phyloP scores from a whole-genome alignment of 2,797 vertebrate species.

The Sebastes iracundus region DNA sequence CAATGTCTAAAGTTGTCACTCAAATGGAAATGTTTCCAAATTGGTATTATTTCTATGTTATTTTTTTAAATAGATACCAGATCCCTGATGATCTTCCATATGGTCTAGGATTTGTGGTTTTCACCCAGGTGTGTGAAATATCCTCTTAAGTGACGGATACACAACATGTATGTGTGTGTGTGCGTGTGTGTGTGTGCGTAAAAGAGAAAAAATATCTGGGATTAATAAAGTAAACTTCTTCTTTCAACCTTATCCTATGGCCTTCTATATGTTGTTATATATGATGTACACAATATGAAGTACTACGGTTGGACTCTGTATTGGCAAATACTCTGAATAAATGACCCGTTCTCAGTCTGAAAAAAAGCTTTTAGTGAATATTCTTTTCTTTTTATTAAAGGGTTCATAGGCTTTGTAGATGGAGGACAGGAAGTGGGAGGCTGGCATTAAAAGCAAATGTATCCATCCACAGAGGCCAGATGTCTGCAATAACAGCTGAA shows the following conservation, averaged over 20 bases:
- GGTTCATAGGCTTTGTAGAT: background rate
- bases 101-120: no score
- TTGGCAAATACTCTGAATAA: background rate
- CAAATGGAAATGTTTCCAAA: no score
- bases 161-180: background rate
- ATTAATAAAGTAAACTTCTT: background rate
- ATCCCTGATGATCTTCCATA: no score
- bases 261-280: no score
- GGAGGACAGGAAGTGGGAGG: slow-evolving; percentile 17
- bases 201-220: background rate
- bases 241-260: background rate
- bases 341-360: background rate
- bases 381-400: slow-evolving; percentile 11
- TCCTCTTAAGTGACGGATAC: no score
- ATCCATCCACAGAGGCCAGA: slow-evolving; percentile 25
- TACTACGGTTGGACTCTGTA: background rate
- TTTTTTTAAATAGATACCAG: no score
- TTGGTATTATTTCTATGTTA: no score
- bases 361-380: background rate
- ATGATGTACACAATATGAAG: background rate
- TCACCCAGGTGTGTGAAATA: no score
- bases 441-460: slow-evolving; percentile 16
- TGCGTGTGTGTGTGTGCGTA: background rate
- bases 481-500: slow-evolving; percentile 35
- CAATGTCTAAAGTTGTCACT: no score